Base-by-base conservation (phyloP, 2,888 invertebrate genomes). In the Hyposoter dolosus region DNA sequence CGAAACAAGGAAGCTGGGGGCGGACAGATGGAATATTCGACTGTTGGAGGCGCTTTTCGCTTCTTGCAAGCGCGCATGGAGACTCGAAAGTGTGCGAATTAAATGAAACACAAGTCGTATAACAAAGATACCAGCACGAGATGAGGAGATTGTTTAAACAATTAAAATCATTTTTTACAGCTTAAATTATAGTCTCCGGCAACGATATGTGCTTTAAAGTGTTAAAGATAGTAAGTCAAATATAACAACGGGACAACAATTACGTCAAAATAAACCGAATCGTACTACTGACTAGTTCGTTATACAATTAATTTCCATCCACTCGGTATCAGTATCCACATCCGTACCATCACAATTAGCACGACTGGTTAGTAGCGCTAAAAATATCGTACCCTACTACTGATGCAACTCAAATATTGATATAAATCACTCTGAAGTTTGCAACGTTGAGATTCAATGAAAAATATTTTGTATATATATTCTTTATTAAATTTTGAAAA, bases 281-380 rank as follows among this genome's bases (percentile, higher is more conserved):
- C 90, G 91, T 90, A 90, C 91, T 91, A 89, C 89, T 66, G 28
- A 19, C 43, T 43, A 19, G 50, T 40, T 40, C n/a, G 10, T 17
- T 88, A 91, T 90, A 91, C 92, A 92, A 93, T 93, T 93, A 93
- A 93, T 93, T 92, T 92, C 91, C 90, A 90, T 90, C 91, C 88
- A 90, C 85, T 89, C 89, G 89, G 90, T 88, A 89, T 89, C 86
- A 68, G 65, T 28, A 68, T 63, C n/a, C n/a, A n/a, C 32, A 15
- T 35, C 56, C 69, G 43, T 69, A n/a, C 56, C 53, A n/a, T 66
- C 19, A 23, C 35, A 32, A 35, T 9, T 63, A 63, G 17, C 12
- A 15, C n/a, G n/a, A 50, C 7, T 19, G 17, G 15, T 50, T n/a
- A 35, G 5, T 35, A 4, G 35, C 7, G 35, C 5, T 6, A 5